A percentile compares a stretch with the other conserved stretches of the same genome.
These are phyloP conservation scores for Gastrophryne carolinensis DNA, from an alignment of 2,797 vertebrate genomes.

Conservation along the genomic window DNA sequence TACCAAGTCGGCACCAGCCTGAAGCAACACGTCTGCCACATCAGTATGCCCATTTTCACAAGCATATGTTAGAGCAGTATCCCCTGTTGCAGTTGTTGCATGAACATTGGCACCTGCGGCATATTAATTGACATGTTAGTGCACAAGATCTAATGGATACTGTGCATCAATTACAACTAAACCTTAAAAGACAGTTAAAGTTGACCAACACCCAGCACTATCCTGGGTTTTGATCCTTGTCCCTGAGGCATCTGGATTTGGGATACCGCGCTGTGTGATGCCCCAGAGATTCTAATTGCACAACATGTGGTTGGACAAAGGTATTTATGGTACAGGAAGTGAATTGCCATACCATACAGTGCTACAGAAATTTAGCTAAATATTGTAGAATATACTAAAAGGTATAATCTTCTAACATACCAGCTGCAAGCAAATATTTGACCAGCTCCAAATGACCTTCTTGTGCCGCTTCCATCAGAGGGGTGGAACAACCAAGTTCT, in stretches of 20 bases:
- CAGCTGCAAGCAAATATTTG: slow-evolving; percentile 78
- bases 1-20: slow-evolving; percentile 79
- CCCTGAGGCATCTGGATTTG: too few species aligned
- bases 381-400: too few species aligned
- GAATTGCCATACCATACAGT: too few species aligned
- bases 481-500: slow-evolving; percentile 77
- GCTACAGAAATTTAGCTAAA: too few species aligned
- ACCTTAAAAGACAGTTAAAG: too few species aligned
- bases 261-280: too few species aligned
- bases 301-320: too few species aligned
- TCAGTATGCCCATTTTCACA: slow-evolving; percentile 80
- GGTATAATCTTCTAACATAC: too few species aligned
- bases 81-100: slow-evolving; percentile 77
- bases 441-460: slow-evolving; percentile 79
- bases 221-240: too few species aligned
- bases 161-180: neutral
- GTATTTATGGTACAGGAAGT: too few species aligned
- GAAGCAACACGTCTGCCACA: slow-evolving; percentile 78
- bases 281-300: too few species aligned
- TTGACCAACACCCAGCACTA: too few species aligned
- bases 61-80: slow-evolving; percentile 76
- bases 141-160: neutral
- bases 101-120: slow-evolving; percentile 75
- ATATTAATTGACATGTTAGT: neutral
- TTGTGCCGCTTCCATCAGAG: slow-evolving; percentile 80